A percentile compares a stretch with the other conserved stretches of the same genome.
phyloP scores from a whole-genome alignment of 2,888 invertebrate genomes.

The Uropetala carovei region DNA sequence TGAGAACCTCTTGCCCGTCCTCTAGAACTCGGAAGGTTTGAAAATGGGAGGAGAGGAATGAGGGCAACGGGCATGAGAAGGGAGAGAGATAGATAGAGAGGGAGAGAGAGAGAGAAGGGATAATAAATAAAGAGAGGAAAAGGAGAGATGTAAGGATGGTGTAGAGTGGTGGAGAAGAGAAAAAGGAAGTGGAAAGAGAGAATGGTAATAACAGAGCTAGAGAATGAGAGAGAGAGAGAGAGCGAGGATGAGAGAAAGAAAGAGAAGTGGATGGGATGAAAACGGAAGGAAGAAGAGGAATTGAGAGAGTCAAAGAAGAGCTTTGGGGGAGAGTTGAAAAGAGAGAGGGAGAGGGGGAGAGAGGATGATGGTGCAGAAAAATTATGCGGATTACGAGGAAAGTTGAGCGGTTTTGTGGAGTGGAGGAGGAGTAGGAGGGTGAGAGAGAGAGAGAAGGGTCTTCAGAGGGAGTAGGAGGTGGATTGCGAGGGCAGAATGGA shows the following conservation, averaged over 20 bases:
- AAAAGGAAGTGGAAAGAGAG: background rate
- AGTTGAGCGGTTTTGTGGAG: constrained; percentile 35
- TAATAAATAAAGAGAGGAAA: background rate
- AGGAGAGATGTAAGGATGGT: background rate
- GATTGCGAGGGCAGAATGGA: background rate
- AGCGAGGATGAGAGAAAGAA: background rate
- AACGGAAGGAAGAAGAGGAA: background rate
- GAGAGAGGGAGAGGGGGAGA: too few relatives aligned
- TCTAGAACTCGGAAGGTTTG: background rate
- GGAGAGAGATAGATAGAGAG: background rate
- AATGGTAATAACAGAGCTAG: too few relatives aligned
- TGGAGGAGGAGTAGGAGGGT: background rate
- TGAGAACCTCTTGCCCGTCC: constrained; percentile 11
- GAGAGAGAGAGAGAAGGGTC: background rate
- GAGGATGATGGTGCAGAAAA: constrained; percentile 40
- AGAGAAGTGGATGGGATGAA: background rate
- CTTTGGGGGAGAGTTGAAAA: background rate
- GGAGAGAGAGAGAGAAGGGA: background rate
- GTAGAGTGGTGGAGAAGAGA: background rate
- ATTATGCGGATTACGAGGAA: constrained; percentile 33
- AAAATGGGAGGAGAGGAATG: background rate
- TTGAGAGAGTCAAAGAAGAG: background rate
- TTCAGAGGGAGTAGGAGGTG: background rate
- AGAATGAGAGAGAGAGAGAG: too few relatives aligned
- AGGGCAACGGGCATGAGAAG: background rate